Conservation (phyloP, 2,113 vertebrate species). For the Bos javanicus region DNA sequence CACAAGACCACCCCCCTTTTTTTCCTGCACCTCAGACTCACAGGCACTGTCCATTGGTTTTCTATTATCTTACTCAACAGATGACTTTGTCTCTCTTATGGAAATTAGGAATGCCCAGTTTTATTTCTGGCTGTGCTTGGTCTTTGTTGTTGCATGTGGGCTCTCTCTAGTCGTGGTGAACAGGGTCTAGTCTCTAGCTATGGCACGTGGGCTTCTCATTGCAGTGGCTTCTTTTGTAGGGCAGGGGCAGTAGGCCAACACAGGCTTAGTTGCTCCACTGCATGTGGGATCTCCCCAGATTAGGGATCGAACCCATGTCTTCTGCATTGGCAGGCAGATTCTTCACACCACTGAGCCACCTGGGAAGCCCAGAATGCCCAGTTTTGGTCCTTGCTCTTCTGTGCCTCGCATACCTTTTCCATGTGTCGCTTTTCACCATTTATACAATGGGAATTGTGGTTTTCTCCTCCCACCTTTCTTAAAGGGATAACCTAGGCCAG, state of each 20-base stretch:
- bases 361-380: neutral
- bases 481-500: neutral
- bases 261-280: neutral
- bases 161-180: neutral
- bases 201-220: neutral
- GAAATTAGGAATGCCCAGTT: neutral
- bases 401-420: neutral
- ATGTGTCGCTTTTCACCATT: neutral
- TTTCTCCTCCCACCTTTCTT: neutral
- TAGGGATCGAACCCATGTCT: neutral
- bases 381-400: neutral
- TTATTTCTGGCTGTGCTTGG: neutral
- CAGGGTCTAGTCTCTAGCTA: neutral
- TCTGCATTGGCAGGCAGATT: neutral
- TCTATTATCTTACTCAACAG: neutral
- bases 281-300: neutral
- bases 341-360: neutral
- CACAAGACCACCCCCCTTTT: fast-evolving
- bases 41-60: neutral
- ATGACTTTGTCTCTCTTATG: fast-evolving
- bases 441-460: neutral
- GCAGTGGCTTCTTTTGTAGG: neutral
- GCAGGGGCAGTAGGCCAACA: neutral
- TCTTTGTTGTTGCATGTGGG: neutral
- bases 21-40: too few relatives aligned